Evolutionary conservation across 2,113 vertebrate species (phyloP).

Genomic region (Menura novaehollandiae): DNA sequence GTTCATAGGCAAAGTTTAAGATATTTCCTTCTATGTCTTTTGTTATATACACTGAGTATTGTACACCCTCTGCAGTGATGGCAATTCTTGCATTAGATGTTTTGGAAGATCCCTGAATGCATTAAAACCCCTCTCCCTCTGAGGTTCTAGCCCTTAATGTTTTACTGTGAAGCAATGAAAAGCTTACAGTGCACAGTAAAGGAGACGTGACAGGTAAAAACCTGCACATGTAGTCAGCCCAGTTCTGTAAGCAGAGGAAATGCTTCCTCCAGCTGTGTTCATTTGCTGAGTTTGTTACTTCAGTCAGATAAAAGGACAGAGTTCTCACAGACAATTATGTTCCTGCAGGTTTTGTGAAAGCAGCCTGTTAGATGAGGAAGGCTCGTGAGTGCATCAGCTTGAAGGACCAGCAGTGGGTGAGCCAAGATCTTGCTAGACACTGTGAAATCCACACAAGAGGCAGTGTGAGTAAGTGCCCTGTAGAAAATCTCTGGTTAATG

Average conservation of each 20-base stretch:
- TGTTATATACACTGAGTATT: neutral
- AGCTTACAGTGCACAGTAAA: neutral
- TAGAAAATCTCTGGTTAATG: neutral
- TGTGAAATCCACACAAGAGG: neutral
- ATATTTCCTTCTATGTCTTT: neutral
- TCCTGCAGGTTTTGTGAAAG: neutral
- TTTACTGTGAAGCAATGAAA: neutral
- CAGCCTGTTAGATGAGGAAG: neutral
- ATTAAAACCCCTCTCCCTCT: neutral
- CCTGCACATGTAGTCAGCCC: neutral
- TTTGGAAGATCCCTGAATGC: neutral
- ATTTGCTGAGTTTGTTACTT: neutral
- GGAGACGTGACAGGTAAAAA: neutral
- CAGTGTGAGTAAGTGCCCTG: neutral
- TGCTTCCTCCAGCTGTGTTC: neutral
- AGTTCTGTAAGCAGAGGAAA: neutral
- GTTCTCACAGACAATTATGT: neutral
- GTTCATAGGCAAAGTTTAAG: neutral
- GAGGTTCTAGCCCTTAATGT: neutral
- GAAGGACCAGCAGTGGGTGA: neutral
- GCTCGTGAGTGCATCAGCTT: neutral
- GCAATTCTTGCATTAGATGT: neutral
- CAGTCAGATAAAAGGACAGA: neutral
- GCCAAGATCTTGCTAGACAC: neutral
- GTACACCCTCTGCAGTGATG: neutral